Percentiles rank a stretch among this genome's conserved stretches.
Evolutionary conservation across 2,113 vertebrate genomes (phyloP).

Genomic region (Andinoacara biseriatus): DNA sequence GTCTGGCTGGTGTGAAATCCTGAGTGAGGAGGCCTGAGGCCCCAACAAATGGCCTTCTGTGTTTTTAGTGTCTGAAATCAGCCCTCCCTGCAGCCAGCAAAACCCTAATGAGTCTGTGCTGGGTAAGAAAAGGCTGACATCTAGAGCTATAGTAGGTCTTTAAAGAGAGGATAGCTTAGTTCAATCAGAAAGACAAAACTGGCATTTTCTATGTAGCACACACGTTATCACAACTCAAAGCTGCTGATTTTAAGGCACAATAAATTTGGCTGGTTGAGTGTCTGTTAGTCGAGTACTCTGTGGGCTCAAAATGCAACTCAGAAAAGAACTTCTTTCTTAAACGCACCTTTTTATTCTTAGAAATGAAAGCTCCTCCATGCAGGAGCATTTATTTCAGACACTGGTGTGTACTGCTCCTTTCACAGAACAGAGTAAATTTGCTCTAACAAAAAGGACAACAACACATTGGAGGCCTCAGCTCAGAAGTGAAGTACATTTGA

Average conservation of each 20-base stretch:
- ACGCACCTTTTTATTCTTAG: not conserved
- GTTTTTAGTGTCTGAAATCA: constrained; percentile 40
- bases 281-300: not conserved
- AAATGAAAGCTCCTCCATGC: not conserved
- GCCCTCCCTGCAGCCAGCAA: constrained; percentile 4
- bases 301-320: not conserved
- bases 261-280: not conserved
- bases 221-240: not conserved
- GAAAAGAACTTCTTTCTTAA: not conserved
- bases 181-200: not conserved
- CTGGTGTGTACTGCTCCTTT: not conserved
- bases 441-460: not conserved
- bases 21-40: constrained; percentile 27
- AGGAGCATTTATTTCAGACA: not conserved
- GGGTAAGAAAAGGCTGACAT: not conserved
- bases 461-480: not conserved
- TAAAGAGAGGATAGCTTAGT: not conserved
- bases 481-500: not conserved
- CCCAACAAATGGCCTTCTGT: constrained; percentile 63
- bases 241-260: not conserved
- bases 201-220: not conserved
- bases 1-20: constrained; percentile 71
- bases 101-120: not conserved
- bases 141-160: constrained; percentile 1
- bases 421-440: not conserved